Conservation (phyloP, 2,797 vertebrate genomes). For the Notamacropus eugenii region DNA sequence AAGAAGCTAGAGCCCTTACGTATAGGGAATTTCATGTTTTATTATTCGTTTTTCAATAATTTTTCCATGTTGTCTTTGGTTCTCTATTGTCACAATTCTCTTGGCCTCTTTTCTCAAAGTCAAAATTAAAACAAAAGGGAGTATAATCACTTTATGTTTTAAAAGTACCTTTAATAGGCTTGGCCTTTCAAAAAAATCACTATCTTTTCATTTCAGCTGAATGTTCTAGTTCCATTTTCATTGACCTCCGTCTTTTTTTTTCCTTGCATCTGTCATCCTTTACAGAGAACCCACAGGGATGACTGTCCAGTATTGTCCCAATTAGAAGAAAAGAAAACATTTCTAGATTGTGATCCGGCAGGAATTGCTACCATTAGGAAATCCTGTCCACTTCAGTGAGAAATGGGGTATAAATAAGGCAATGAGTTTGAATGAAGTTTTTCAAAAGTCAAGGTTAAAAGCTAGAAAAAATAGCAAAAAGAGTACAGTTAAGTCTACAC, state of each 20-base stretch:
- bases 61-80: constrained; percentile 25
- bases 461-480: neutral
- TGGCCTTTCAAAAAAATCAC: constrained; percentile 10
- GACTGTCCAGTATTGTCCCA: constrained; percentile 58
- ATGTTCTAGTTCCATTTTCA: constrained; percentile 1
- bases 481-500: neutral
- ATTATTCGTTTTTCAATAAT: constrained; percentile 35
- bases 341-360: constrained; percentile 57
- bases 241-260: constrained; percentile 15
- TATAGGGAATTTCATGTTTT: constrained; percentile 13
- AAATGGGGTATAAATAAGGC: constrained; percentile 60
- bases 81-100: neutral
- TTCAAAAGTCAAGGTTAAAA: neutral
- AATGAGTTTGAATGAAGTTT: constrained; percentile 21
- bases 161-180: neutral
- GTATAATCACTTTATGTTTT: constrained; percentile 16
- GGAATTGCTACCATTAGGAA: constrained; percentile 41
- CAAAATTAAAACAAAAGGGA: constrained; percentile 4
- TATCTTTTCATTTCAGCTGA: constrained; percentile 20
- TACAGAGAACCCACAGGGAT: constrained; percentile 4
- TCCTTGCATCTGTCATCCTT: constrained; percentile 58
- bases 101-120: neutral
- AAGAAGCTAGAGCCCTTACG: neutral
- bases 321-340: constrained; percentile 51
- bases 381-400: constrained; percentile 62